Evolutionary conservation across 1,140 invertebrate genomes (phyloP).

Genomic region (Chrysopa pallens): DNA sequence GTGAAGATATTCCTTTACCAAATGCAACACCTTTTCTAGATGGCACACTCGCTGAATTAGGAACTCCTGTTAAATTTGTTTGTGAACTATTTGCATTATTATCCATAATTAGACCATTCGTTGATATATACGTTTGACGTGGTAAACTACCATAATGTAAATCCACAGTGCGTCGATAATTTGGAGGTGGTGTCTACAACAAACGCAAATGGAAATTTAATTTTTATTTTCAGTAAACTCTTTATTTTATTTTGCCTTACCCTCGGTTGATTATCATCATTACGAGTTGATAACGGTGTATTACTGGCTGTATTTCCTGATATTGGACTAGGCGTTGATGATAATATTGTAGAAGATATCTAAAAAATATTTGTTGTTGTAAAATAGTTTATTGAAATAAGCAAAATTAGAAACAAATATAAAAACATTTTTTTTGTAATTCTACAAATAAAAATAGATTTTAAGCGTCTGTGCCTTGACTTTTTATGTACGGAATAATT

Average conservation of each 20-base stretch:
- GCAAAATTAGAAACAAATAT: too few relatives aligned
- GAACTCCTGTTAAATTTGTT: neutral
- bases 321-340: slow-evolving; percentile 25
- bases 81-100: slow-evolving; percentile 12
- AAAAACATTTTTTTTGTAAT: too few relatives aligned
- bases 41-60: slow-evolving; percentile 9
- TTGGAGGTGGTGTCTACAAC: slow-evolving; percentile 48
- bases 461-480: too few relatives aligned
- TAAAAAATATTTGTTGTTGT: slow-evolving; percentile 2
- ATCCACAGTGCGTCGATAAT: slow-evolving; percentile 45
- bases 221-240: neutral
- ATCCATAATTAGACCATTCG: slow-evolving; percentile 13
- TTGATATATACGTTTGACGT: slow-evolving; percentile 33
- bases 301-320: slow-evolving; percentile 4
- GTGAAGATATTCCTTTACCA: slow-evolving; percentile 44
- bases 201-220: slow-evolving; percentile 4
- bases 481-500: too few relatives aligned
- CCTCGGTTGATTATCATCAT: too few relatives aligned
- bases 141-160: slow-evolving; percentile 66
- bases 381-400: too few relatives aligned
- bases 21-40: slow-evolving; percentile 40
- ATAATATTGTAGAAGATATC: slow-evolving; percentile 14
- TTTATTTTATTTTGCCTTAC: neutral
- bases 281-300: too few relatives aligned
- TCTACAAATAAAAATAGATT: too few relatives aligned